These are phyloP conservation scores for Liparis tanakae DNA, from an alignment of 2,797 vertebrate genomes.

Conservation along the genomic window DNA sequence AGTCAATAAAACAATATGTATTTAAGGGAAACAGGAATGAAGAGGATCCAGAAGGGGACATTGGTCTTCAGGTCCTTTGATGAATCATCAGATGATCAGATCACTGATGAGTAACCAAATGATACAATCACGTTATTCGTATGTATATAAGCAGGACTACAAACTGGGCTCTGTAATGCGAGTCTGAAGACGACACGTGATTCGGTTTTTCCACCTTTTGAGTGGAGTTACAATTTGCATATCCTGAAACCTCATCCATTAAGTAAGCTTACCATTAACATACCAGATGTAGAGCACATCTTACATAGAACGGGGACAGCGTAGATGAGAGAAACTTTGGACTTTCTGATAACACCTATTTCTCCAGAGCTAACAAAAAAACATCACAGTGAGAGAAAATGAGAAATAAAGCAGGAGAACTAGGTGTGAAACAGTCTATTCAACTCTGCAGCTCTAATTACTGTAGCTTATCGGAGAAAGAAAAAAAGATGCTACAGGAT, in stretches of 20 bases:
- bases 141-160: conserved; percentile 13
- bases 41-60: no score
- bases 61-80: no score
- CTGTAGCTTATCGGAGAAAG: conserved; percentile 38
- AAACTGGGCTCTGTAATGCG: neutral
- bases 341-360: conserved; percentile 34
- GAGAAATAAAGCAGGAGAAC: conserved; percentile 1
- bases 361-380: conserved; percentile 30
- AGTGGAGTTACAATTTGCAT: conserved; percentile 26
- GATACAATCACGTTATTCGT: neutral
- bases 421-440: conserved; percentile 32
- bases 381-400: conserved; percentile 33
- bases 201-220: conserved; percentile 7
- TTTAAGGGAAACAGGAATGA: no score
- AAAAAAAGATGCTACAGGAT: conserved; percentile 26
- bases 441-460: conserved; percentile 48
- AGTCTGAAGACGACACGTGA: conserved; percentile 13
- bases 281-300: neutral
- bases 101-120: no score
- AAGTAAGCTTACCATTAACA: neutral
- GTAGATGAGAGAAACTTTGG: neutral
- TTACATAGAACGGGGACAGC: conserved; percentile 13
- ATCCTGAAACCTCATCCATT: conserved; percentile 17
- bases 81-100: no score
- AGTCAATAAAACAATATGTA: no score